These are phyloP conservation scores for Hyles vespertilio DNA, from an alignment of 1,140 invertebrate genomes.

Conservation along the genomic window DNA sequence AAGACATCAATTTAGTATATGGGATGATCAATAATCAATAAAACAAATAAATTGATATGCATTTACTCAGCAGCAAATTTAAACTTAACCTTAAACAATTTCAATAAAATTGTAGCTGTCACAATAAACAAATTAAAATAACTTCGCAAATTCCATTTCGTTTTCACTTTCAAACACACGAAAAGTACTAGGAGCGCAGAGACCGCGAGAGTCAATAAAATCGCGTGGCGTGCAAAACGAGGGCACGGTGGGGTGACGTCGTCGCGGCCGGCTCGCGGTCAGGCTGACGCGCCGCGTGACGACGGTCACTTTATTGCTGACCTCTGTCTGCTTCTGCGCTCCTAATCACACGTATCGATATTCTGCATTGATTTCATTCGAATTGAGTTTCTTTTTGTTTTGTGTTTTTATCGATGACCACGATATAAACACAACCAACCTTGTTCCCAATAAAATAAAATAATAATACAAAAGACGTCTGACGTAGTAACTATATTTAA, in stretches of 20 bases:
- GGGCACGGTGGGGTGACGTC: constrained; percentile 44
- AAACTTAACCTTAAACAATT: too few species aligned
- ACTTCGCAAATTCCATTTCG: constrained; percentile 8
- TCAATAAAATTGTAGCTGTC: background rate
- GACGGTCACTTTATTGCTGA: constrained; percentile 72
- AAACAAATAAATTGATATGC: too few species aligned
- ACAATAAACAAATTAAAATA: background rate
- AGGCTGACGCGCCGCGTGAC: constrained; percentile 63
- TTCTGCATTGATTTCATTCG: constrained; percentile 34
- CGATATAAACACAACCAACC: too few species aligned
- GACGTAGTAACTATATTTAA: too few species aligned
- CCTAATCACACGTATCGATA: constrained; percentile 51
- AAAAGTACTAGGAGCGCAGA: constrained; percentile 56
- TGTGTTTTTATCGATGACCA: too few species aligned
- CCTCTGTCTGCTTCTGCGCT: constrained; percentile 60
- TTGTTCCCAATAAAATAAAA: too few species aligned
- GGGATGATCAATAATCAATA: too few species aligned
- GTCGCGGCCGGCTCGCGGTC: constrained; percentile 44
- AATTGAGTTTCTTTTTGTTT: background rate
- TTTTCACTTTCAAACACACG: constrained; percentile 59
- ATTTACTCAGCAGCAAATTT: too few species aligned
- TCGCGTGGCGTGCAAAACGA: constrained; percentile 36
- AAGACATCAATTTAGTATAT: too few species aligned
- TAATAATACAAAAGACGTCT: too few species aligned
- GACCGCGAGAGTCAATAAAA: constrained; percentile 72